Conservation (phyloP, 2,797 vertebrate genomes). For the Amblyopsis hoosieri region DNA sequence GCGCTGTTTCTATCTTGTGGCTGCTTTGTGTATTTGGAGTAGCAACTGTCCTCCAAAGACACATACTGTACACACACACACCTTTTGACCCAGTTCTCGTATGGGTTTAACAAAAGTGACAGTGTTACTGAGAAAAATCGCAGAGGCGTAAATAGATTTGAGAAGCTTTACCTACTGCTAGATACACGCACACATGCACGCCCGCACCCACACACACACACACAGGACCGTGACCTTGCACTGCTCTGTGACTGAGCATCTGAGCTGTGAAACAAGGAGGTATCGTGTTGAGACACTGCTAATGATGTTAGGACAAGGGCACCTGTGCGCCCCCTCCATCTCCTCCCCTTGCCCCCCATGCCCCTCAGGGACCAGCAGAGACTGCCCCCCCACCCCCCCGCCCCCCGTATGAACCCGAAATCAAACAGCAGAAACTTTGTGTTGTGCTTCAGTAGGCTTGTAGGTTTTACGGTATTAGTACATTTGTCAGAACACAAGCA, state of each 20-base stretch:
- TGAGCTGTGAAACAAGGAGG: conserved; percentile 24
- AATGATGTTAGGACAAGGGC: conserved; percentile 34
- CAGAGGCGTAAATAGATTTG: too few species aligned
- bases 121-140: too few species aligned
- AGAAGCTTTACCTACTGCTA: too few species aligned
- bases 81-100: background rate
- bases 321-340: conserved; percentile 15
- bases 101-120: too few species aligned
- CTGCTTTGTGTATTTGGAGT: too few species aligned
- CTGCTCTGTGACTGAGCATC: conserved; percentile 9
- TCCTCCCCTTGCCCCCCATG: background rate
- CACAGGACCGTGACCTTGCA: conserved; percentile 28
- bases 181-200: conserved; percentile 1
- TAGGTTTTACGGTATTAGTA: too few species aligned
- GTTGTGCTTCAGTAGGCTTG: too few species aligned
- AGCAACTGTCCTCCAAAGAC: too few species aligned
- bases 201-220: background rate
- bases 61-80: too few species aligned
- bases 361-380: background rate
- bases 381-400: background rate
- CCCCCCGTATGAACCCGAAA: background rate
- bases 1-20: too few species aligned
- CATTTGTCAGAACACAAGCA: too few species aligned
- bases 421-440: too few species aligned
- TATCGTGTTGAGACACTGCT: conserved; percentile 25